Evolutionary conservation across 2,888 invertebrate species (phyloP).

Genomic region (Ophion obscuratus): DNA sequence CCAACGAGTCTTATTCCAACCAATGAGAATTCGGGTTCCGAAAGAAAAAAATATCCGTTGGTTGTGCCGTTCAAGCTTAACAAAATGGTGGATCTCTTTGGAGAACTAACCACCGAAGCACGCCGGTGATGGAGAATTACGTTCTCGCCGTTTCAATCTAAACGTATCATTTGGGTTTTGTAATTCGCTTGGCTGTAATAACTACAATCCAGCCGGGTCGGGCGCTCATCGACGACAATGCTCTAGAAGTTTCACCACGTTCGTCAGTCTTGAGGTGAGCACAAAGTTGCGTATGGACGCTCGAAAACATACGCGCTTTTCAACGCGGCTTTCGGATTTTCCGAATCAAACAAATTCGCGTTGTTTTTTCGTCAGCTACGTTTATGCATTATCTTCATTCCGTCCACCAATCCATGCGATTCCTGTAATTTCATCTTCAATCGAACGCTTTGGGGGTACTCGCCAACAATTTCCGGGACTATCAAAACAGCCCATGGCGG

Average conservation of each 20-base stretch:
- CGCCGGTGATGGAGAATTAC: conserved; percentile 33
- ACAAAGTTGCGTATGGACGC: conserved; percentile 1
- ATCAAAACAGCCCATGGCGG: background rate
- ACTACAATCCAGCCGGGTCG: background rate
- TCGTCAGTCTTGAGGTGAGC: conserved; percentile 27
- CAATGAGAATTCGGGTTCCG: background rate
- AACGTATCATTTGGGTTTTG: background rate
- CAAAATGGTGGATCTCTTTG: conserved; percentile 1
- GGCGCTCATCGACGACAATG: conserved; percentile 13
- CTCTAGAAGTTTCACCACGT: background rate
- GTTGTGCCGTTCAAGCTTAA: background rate
- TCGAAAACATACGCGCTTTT: background rate
- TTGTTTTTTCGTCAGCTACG: background rate
- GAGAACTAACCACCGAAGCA: conserved; percentile 37
- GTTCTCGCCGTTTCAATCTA: background rate
- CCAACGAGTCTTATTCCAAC: background rate
- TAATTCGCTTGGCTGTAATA: background rate
- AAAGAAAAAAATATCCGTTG: background rate
- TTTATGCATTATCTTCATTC: background rate
- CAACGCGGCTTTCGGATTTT: conserved; percentile 19
- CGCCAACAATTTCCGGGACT: background rate
- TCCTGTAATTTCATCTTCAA: background rate
- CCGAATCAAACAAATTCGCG: background rate
- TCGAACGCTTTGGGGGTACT: background rate
- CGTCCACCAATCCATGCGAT: background rate